phyloP scores from a whole-genome alignment of 2,888 invertebrate genomes.

The Halictus ligatus region DNA sequence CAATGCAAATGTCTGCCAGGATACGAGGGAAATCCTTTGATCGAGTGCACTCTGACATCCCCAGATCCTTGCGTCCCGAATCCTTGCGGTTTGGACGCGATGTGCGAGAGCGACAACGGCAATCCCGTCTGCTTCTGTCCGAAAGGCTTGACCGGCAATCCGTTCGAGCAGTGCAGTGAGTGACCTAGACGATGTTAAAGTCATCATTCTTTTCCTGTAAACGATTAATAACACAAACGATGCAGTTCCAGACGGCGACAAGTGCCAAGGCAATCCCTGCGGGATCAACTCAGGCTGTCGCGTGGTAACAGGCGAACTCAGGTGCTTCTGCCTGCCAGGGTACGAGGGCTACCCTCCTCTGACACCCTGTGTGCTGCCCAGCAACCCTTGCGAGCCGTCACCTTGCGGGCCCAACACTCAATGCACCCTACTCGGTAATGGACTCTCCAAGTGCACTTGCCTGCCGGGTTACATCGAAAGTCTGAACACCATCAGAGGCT shows the following conservation, averaged over 20 bases:
- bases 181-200: conserved; percentile 75
- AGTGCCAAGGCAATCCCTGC: conserved; percentile 93
- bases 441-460: conserved; percentile 95
- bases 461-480: conserved; percentile 93
- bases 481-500: conserved; percentile 94
- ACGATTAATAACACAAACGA: not conserved
- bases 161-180: conserved; percentile 95
- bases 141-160: conserved; percentile 95
- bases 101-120: conserved; percentile 93
- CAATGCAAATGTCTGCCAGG: conserved; percentile 93
- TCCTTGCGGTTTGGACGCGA: conserved; percentile 94
- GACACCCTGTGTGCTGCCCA: conserved; percentile 89
- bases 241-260: conserved; percentile 94
- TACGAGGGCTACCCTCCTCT: conserved; percentile 94
- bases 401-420: conserved; percentile 96
- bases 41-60: conserved; percentile 90
- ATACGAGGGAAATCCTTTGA: conserved; percentile 91
- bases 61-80: conserved; percentile 92
- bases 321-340: conserved; percentile 95
- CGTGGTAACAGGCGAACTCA: conserved; percentile 90
- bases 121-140: conserved; percentile 96
- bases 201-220: not conserved
- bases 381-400: conserved; percentile 93
- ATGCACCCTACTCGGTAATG: conserved; percentile 91
- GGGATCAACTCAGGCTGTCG: conserved; percentile 94